Evolutionary conservation across 2,888 invertebrate species (phyloP).

Genomic region (Rhogogaster chlorosoma): DNA sequence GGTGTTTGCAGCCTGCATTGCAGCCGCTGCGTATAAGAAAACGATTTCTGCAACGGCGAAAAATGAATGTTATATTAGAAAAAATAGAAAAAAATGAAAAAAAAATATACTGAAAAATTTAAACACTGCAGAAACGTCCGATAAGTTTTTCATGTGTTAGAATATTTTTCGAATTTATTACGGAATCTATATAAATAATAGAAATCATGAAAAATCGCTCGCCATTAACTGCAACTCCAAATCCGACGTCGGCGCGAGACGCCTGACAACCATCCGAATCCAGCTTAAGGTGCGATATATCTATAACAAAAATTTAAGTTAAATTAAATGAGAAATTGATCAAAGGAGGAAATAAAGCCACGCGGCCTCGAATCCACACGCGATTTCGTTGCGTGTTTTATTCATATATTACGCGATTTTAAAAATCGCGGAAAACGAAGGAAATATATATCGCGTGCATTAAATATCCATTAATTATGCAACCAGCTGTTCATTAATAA

Average conservation of each 20-base stretch:
- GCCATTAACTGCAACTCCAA: constrained; percentile 37
- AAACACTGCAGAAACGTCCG: too few species aligned
- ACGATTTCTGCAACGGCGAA: constrained; percentile 23
- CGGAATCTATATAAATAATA: neutral
- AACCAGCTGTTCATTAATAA: neutral
- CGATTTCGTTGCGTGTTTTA: neutral
- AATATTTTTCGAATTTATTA: constrained; percentile 10
- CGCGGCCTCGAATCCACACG: neutral
- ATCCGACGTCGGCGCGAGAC: constrained; percentile 43
- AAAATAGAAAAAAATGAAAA: neutral
- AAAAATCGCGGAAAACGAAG: neutral
- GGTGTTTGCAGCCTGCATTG: constrained; percentile 30
- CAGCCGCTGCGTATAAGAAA: constrained; percentile 26
- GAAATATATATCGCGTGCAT: neutral
- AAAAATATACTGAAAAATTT: too few species aligned
- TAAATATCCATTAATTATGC: neutral
- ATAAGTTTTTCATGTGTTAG: neutral
- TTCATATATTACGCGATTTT: neutral
- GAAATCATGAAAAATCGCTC: constrained; percentile 31
- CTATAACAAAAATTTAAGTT: neutral
- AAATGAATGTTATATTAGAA: constrained; percentile 14
- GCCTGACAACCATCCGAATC: constrained; percentile 40
- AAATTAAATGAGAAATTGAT: neutral
- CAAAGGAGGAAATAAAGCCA: neutral
- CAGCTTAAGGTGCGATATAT: constrained; percentile 44